A percentile compares a stretch with the other conserved stretches of the same genome.
Conservation (phyloP, 2,888 invertebrate genomes). For the Eilema depressum region DNA sequence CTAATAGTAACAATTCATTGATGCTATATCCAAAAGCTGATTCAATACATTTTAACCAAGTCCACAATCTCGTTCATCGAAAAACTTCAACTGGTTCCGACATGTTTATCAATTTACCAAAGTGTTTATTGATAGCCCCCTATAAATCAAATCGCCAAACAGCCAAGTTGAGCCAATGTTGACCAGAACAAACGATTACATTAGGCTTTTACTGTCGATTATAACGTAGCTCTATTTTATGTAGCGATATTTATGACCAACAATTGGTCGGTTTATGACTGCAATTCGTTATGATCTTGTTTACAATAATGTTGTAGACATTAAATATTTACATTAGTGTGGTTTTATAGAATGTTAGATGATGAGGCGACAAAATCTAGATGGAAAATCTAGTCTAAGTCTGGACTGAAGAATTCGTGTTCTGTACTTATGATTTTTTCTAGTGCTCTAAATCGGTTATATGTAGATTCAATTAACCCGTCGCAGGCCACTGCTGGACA, state of each 20-base stretch:
- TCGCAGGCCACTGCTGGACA: too few relatives aligned
- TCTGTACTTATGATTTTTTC: too few relatives aligned
- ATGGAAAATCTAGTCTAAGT: too few relatives aligned
- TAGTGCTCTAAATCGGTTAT: too few relatives aligned
- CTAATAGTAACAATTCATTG: not conserved
- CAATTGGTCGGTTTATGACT: slow-evolving; percentile 47
- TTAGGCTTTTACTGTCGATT: slow-evolving; percentile 49
- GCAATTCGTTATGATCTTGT: slow-evolving; percentile 53
- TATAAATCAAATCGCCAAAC: slow-evolving; percentile 31
- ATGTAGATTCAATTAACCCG: too few relatives aligned
- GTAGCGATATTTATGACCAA: slow-evolving; percentile 45
- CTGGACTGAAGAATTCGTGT: too few relatives aligned
- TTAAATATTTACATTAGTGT: slow-evolving; percentile 27
- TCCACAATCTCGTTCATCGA: not conserved
- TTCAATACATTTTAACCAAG: not conserved
- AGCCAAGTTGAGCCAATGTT: slow-evolving; percentile 38
- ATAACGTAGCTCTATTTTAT: slow-evolving; percentile 42
- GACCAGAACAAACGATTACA: slow-evolving; percentile 48
- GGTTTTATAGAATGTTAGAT: slow-evolving; percentile 9
- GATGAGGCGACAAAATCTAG: not conserved
- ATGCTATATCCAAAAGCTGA: not conserved
- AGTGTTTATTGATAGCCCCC: slow-evolving; percentile 31
- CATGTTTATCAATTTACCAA: slow-evolving; percentile 22
- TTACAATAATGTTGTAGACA: slow-evolving; percentile 36
- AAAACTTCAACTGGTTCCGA: not conserved